Evolutionary conservation across 2,797 vertebrate genomes (phyloP).

Genomic region (Diglossa cyanea): DNA sequence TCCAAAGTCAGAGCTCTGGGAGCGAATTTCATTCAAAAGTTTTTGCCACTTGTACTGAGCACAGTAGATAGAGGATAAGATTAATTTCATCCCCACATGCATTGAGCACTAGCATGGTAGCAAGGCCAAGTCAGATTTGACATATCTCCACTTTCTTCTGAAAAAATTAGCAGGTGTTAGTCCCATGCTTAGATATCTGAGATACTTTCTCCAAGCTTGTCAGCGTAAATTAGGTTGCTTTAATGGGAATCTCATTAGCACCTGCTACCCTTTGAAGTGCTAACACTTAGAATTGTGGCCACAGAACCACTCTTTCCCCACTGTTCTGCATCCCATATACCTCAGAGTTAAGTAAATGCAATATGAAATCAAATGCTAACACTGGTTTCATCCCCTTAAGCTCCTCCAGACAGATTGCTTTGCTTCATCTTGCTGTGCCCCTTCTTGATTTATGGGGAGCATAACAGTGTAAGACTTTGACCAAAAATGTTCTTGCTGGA

Average conservation of each 20-base stretch:
- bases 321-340: not conserved
- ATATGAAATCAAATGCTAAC: not conserved
- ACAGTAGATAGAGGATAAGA: not conserved
- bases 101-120: not conserved
- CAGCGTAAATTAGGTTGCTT: not conserved
- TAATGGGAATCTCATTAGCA: not conserved
- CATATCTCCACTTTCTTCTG: not conserved
- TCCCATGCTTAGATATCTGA: not conserved
- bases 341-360: not conserved
- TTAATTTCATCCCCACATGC: not conserved
- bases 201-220: not conserved
- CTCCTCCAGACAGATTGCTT: not conserved
- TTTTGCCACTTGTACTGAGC: not conserved
- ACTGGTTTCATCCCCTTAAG: not conserved
- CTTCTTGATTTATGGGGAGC: not conserved
- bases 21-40: not conserved
- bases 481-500: not conserved
- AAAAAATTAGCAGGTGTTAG: not conserved
- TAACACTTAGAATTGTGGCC: not conserved
- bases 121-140: not conserved
- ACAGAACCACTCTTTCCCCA: not conserved
- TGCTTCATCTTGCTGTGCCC: not conserved
- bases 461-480: rapidly evolving
- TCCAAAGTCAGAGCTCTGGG: not conserved
- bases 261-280: not conserved